Base-by-base conservation (phyloP, 2,888 invertebrate species). In the Stegophylla sp. region DNA sequence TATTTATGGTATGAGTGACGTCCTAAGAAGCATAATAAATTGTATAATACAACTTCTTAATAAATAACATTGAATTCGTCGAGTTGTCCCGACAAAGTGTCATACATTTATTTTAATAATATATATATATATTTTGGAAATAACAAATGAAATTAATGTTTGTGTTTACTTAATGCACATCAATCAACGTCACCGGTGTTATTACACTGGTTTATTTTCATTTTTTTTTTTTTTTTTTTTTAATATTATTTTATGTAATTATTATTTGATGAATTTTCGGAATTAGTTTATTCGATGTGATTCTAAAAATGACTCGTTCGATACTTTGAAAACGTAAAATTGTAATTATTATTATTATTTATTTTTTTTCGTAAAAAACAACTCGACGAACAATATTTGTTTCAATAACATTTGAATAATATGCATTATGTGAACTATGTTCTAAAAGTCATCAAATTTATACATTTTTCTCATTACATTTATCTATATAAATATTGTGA, bases 81-180 rank as follows among this genome's bases (percentile, higher is more conserved):
- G 75, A 66, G 64, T 76, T 53, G 66, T 66, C 53, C 75, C 66
- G 53, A 66, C 64, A 66, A 76, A 76, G 75, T 76, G 75, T 66
- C 75, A 76, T 76, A 53, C 75, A 76, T 76, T 76, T 66, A 76
- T 76, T 76, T 76, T 76, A 66, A 76, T 76, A 64, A 64, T 61
- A 73, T 73, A 45, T 51, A 4, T 51, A 64, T 61, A 73, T 73
- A 45, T 51, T 17, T 51, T 56, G 45, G 28, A 43, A 75, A 63
- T 63, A 75, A 75, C 63, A 64, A 75, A 75, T 41, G 64, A 64
- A 75, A 75, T 75, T 64, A 64, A 75, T 64, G 64, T 75, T 75
- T 41, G 51, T 51, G 34, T 64, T n/a, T n/a, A 74, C 48, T 48
- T 63, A 75, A 75, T 63, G 34, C 34, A 64, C 74, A 75, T 75